These are phyloP conservation scores for Oligia fasciuncula DNA, from an alignment of 2,888 invertebrate species.

Conservation along the genomic window DNA sequence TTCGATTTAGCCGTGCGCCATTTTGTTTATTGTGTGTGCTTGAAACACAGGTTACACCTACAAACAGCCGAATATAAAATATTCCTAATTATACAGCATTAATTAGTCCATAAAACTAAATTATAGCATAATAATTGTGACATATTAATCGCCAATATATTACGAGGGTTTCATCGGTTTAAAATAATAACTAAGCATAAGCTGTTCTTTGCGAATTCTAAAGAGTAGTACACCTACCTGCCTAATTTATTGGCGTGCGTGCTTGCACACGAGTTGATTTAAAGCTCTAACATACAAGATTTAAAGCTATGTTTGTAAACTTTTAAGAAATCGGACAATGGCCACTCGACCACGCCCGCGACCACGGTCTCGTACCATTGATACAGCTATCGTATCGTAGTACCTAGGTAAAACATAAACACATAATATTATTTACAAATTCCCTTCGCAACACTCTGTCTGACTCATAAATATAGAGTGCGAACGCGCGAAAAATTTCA, in stretches of 20 bases:
- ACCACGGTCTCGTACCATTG: conserved; percentile 34
- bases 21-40: conserved; percentile 48
- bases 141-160: conserved; percentile 68
- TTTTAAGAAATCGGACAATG: conserved; percentile 59
- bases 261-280: conserved; percentile 69
- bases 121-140: conserved; percentile 69
- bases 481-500: conserved; percentile 51
- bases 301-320: conserved; percentile 69
- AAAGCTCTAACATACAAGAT: conserved; percentile 67
- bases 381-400: conserved; percentile 35
- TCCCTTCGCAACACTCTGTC: conserved; percentile 42
- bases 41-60: conserved; percentile 37
- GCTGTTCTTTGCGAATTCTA: conserved; percentile 57
- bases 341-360: conserved; percentile 37
- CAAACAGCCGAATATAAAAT: conserved; percentile 58
- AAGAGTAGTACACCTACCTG: conserved; percentile 66
- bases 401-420: conserved; percentile 37
- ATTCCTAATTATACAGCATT: conserved; percentile 69
- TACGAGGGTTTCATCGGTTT: conserved; percentile 61
- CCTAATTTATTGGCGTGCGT: conserved; percentile 71
- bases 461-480: conserved; percentile 49
- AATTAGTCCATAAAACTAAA: conserved; percentile 74
- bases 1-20: conserved; percentile 60
- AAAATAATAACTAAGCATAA: conserved; percentile 68
- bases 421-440: conserved; percentile 32